These are phyloP conservation scores for Hypena proboscidalis DNA, from an alignment of 2,888 invertebrate species.

Conservation along the genomic window DNA sequence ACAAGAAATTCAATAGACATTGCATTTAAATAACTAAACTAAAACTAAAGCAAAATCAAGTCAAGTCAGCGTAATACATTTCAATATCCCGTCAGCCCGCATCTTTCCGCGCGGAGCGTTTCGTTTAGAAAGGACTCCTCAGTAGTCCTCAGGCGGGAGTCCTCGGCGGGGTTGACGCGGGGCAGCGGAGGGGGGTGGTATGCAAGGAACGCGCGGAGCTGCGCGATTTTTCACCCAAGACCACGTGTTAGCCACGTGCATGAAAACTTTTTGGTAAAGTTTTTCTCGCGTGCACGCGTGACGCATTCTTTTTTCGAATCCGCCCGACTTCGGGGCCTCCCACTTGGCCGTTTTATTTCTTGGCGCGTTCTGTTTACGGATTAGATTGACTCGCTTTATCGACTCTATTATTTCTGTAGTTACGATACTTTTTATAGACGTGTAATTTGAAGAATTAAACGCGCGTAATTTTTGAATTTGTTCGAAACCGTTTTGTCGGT, in stretches of 20 bases:
- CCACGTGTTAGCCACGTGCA: constrained; percentile 81
- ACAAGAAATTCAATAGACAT: constrained; percentile 42
- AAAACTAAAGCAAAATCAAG: constrained; percentile 33
- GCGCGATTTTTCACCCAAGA: constrained; percentile 81
- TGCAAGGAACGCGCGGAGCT: constrained; percentile 65
- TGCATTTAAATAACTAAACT: constrained; percentile 24
- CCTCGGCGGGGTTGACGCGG: constrained; percentile 23
- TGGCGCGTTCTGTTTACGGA: constrained; percentile 36
- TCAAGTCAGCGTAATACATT: constrained; percentile 28
- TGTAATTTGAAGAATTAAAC: constrained; percentile 34
- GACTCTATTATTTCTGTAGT: constrained; percentile 25
- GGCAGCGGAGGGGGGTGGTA: constrained; percentile 45
- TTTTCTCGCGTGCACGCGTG: constrained; percentile 53
- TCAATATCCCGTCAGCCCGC: constrained; percentile 37
- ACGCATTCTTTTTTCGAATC: constrained; percentile 38
- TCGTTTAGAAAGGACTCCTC: constrained; percentile 62
- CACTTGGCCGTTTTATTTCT: constrained; percentile 31
- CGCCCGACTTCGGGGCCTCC: constrained; percentile 18
- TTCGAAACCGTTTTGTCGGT: constrained; percentile 51
- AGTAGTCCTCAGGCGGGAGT: constrained; percentile 47
- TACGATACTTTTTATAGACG: constrained; percentile 37
- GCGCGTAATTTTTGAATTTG: constrained; percentile 47
- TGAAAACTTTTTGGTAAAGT: constrained; percentile 70
- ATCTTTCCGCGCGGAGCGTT: constrained; percentile 53
- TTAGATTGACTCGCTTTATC: constrained; percentile 25